These are phyloP conservation scores for Mythimna loreyi DNA, from an alignment of 2,888 invertebrate species.

Conservation along the genomic window DNA sequence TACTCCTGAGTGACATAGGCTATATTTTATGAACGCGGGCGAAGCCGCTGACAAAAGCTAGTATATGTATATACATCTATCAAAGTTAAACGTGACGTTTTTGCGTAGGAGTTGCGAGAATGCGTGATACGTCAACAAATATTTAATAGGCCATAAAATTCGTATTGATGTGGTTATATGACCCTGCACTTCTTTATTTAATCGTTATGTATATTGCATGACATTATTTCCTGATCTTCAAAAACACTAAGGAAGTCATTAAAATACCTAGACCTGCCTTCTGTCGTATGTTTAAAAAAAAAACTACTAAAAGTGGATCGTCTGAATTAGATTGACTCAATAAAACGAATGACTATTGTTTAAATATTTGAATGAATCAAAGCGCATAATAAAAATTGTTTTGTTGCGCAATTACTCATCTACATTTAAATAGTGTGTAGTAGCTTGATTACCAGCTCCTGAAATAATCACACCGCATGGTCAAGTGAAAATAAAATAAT, in stretches of 20 bases:
- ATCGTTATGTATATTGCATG: slow-evolving; percentile 11
- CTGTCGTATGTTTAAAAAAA: not conserved
- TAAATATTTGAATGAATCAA: slow-evolving; percentile 18
- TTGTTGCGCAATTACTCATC: not conserved
- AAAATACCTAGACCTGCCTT: too few relatives aligned
- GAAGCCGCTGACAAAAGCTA: too few relatives aligned
- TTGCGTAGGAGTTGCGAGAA: slow-evolving; percentile 15
- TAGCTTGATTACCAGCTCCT: not conserved
- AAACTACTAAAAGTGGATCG: slow-evolving; percentile 8
- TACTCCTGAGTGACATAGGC: too few relatives aligned
- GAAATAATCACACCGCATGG: not conserved
- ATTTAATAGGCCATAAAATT: slow-evolving; percentile 30
- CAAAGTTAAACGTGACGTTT: slow-evolving; percentile 1
- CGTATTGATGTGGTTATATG: slow-evolving; percentile 5
- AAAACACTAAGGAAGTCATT: slow-evolving; percentile 7
- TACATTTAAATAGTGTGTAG: not conserved
- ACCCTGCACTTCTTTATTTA: slow-evolving; percentile 33
- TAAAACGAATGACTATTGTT: not conserved
- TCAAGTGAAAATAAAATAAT: not conserved
- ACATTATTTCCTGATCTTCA: slow-evolving; percentile 15
- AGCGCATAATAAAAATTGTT: not conserved
- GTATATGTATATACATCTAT: too few relatives aligned
- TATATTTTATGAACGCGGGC: too few relatives aligned
- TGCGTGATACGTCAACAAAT: slow-evolving; percentile 16
- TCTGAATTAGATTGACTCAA: slow-evolving; percentile 8